A percentile compares a stretch with the other conserved stretches of the same genome.
These are phyloP conservation scores for Eurosta solidaginis DNA, from an alignment of 1,140 invertebrate species.

Conservation along the genomic window DNA sequence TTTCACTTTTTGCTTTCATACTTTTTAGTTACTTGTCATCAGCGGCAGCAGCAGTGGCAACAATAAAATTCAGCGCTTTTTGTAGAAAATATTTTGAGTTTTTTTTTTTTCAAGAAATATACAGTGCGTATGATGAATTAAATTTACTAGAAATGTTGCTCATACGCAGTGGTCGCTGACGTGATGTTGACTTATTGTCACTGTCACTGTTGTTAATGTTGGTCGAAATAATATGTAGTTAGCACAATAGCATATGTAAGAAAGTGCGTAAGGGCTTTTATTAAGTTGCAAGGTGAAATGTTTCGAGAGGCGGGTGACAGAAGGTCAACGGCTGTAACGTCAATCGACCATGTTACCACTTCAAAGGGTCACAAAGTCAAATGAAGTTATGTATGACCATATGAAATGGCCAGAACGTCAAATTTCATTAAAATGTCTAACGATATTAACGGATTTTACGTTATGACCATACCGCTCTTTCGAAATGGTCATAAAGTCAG, in stretches of 20 bases:
- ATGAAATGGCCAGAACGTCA: no score
- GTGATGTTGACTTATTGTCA: not conserved
- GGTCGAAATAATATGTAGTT: not conserved
- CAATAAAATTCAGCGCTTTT: not conserved
- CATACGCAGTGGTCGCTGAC: not conserved
- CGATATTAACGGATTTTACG: no score
- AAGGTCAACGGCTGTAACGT: no score
- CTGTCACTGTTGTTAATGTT: not conserved
- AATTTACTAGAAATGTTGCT: conserved; percentile 9
- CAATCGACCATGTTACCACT: no score
- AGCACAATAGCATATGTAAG: not conserved
- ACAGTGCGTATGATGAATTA: conserved; percentile 27
- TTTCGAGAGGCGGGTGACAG: no score
- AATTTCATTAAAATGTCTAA: no score
- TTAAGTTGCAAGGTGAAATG: no score
- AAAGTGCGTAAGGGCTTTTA: not conserved
- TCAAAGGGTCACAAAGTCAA: no score
- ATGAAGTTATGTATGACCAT: no score
- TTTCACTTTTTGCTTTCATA: not conserved
- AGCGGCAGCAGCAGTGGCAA: not conserved
- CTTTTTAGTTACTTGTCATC: no score
- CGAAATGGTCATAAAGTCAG: no score
- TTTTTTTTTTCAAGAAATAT: not conserved
- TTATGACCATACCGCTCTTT: no score
- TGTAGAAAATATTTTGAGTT: not conserved